Evolutionary conservation across 2,888 invertebrate species (phyloP).

Genomic region (Salticus scenicus): DNA sequence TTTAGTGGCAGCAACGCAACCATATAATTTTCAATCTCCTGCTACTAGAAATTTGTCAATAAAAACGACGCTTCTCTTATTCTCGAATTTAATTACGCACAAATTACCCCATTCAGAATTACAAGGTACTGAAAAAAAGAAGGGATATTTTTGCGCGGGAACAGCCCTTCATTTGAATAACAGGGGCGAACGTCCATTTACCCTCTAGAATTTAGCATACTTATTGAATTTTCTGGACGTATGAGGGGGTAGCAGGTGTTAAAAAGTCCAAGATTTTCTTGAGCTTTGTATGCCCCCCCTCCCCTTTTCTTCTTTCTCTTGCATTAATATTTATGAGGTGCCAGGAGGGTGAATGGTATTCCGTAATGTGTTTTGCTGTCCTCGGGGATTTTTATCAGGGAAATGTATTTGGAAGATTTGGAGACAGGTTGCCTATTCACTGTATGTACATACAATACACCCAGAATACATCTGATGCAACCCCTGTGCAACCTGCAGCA

Average conservation of each 20-base stretch:
- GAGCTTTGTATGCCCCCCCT: not conserved
- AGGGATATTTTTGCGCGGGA: not conserved
- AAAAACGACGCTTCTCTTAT: not conserved
- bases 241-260: constrained; percentile 15
- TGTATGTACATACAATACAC: not conserved
- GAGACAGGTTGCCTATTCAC: not conserved
- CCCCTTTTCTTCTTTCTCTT: not conserved
- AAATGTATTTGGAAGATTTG: not conserved
- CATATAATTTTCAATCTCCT: not conserved
- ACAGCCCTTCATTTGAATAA: constrained; percentile 3
- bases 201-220: not conserved
- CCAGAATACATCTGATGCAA: not conserved
- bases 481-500: not conserved
- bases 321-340: constrained; percentile 13
- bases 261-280: constrained; percentile 12
- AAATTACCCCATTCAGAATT: not conserved
- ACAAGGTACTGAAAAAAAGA: not conserved
- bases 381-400: not conserved
- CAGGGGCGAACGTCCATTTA: not conserved
- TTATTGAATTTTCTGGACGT: constrained; percentile 17
- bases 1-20: too few relatives aligned
- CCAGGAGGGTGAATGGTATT: not conserved
- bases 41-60: not conserved
- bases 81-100: constrained; percentile 4
- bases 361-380: constrained; percentile 1